Conservation (phyloP, 35 echinoderm and acorn worm species). For the Ophiothrix spiculata region DNA sequence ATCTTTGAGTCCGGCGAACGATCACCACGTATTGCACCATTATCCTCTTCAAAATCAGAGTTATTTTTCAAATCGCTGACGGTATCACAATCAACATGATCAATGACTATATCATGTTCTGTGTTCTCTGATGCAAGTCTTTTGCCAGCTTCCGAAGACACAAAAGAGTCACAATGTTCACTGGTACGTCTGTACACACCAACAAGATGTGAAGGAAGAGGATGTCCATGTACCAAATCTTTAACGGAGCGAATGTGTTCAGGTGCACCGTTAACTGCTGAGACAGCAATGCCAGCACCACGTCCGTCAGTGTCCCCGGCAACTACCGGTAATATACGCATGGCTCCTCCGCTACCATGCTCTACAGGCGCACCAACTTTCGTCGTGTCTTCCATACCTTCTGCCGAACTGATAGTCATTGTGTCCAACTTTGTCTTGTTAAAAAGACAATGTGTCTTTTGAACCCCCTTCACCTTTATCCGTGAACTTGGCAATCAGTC, state of each 20-base stretch:
- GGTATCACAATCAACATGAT: neutral
- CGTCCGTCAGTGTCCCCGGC: no score
- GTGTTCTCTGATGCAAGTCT: neutral
- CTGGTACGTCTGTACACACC: neutral
- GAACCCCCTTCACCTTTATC: neutral
- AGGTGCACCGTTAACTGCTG: conserved; percentile 14
- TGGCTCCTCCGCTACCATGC: conserved; percentile 16
- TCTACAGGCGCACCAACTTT: conserved; percentile 23
- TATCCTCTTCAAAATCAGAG: conserved; percentile 24
- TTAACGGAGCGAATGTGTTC: neutral
- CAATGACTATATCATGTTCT: neutral
- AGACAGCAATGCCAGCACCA: neutral
- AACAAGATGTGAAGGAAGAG: neutral
- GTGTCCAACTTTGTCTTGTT: neutral
- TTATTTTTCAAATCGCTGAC: conserved; percentile 1
- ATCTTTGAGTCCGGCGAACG: conserved; percentile 23
- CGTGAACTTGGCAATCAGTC: neutral
- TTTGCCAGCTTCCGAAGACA: neutral
- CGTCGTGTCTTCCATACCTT: conserved; percentile 32
- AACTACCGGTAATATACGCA: neutral
- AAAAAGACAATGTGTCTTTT: neutral
- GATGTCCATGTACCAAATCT: neutral
- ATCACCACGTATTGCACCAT: conserved; percentile 3
- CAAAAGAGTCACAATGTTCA: neutral
- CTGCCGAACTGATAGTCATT: conserved; percentile 34